Percentiles rank a stretch among this genome's conserved stretches.
Conservation (phyloP, 2,888 invertebrate genomes). For the Oligia latruncula region DNA sequence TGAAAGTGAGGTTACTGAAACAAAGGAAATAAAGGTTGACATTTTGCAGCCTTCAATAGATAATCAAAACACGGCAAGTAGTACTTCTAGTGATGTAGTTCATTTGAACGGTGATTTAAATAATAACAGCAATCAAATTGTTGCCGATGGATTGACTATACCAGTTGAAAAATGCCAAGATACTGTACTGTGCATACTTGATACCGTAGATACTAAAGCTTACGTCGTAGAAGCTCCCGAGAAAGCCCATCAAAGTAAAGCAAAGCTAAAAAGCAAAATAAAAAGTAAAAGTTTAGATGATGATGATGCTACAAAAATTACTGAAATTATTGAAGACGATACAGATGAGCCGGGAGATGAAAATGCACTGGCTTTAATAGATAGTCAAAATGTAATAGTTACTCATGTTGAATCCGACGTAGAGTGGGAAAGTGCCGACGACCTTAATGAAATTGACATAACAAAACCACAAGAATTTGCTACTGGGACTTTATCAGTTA, state of each 20-base stretch:
- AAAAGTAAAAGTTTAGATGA: slow-evolving; percentile 89
- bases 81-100: slow-evolving; percentile 42
- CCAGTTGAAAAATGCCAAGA: slow-evolving; percentile 35
- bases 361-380: slow-evolving; percentile 78
- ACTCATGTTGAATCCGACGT: slow-evolving; percentile 92
- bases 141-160: slow-evolving; percentile 34
- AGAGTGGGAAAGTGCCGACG: slow-evolving; percentile 90
- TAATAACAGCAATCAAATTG: slow-evolving; percentile 71
- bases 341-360: slow-evolving; percentile 71
- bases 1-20: slow-evolving; percentile 31
- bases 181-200: slow-evolving; percentile 10
- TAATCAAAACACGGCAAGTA: slow-evolving; percentile 41
- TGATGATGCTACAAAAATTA: slow-evolving; percentile 85
- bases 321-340: slow-evolving; percentile 82
- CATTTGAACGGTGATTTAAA: slow-evolving; percentile 73
- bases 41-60: slow-evolving; percentile 24
- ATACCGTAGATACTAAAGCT: slow-evolving; percentile 50
- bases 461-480: slow-evolving; percentile 74
- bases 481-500: slow-evolving; percentile 81
- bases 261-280: slow-evolving; percentile 76
- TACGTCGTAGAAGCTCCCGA: slow-evolving; percentile 88
- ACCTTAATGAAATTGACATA: slow-evolving; percentile 74
- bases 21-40: slow-evolving; percentile 45
- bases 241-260: slow-evolving; percentile 75
- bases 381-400: slow-evolving; percentile 89